A percentile compares a stretch with the other conserved stretches of the same genome.
Conservation (phyloP, 2,113 vertebrate genomes). For the Aegypius monachus region DNA sequence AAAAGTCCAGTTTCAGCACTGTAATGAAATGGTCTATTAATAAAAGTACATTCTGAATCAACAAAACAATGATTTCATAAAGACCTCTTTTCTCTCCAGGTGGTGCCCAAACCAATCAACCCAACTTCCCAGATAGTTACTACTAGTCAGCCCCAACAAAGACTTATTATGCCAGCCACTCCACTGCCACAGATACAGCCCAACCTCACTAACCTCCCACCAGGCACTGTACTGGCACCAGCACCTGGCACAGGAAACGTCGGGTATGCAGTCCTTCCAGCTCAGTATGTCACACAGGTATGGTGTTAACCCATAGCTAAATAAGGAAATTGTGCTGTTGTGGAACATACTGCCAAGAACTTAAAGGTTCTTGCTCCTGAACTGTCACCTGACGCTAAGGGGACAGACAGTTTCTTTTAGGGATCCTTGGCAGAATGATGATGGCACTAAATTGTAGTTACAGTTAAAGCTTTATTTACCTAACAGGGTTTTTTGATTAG, state of each 20-base stretch:
- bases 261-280: constrained; percentile 93
- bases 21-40: neutral
- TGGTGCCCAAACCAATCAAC: constrained; percentile 89
- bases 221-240: constrained; percentile 90
- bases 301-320: neutral
- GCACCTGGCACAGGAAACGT: constrained; percentile 89
- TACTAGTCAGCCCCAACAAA: constrained; percentile 88
- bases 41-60: neutral
- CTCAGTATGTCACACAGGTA: constrained; percentile 96
- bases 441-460: neutral
- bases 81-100: constrained; percentile 66
- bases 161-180: constrained; percentile 97
- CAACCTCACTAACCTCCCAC: constrained; percentile 93
- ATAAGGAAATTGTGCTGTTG: neutral
- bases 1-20: neutral
- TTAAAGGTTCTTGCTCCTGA: neutral
- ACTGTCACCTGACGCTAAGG: neutral
- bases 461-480: neutral
- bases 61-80: neutral
- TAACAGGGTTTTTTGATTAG: neutral
- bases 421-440: neutral
- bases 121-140: constrained; percentile 86
- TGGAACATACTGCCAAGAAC: neutral
- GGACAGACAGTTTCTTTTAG: neutral
- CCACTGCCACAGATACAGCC: constrained; percentile 95